These are phyloP conservation scores for Indicator indicator DNA, from an alignment of 2,113 vertebrate species.

Conservation along the genomic window DNA sequence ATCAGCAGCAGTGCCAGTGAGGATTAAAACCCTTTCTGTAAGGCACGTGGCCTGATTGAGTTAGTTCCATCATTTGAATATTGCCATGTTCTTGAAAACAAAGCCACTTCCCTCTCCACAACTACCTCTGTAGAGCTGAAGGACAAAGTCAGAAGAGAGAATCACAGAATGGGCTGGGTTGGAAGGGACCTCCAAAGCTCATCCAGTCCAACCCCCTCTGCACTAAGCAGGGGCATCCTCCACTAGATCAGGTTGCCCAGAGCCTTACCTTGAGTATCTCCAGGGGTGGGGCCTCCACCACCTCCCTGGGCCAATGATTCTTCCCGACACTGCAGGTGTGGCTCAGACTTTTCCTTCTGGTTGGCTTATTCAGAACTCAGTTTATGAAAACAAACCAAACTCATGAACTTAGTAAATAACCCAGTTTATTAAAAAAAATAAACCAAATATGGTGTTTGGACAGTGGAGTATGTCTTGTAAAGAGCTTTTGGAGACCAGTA, in stretches of 20 bases:
- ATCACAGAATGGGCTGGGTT: too few relatives aligned
- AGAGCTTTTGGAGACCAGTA: not conserved
- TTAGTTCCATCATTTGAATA: constrained; percentile 67
- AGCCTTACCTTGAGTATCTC: too few relatives aligned
- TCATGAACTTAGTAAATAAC: not conserved
- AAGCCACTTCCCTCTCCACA: not conserved
- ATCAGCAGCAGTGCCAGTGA: constrained; percentile 72
- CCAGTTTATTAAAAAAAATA: not conserved
- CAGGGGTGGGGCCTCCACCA: too few relatives aligned
- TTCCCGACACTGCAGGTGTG: not conserved
- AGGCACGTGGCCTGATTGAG: constrained; percentile 71
- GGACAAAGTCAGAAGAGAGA: not conserved
- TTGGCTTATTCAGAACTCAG: not conserved
- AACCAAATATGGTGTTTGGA: not conserved
- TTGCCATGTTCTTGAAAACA: constrained; percentile 38
- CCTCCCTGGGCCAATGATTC: not conserved
- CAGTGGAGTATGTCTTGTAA: not conserved
- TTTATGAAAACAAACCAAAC: not conserved
- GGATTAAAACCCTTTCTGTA: constrained; percentile 71
- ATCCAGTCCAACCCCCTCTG: too few relatives aligned
- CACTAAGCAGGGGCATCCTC: too few relatives aligned
- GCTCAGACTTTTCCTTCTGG: not conserved
- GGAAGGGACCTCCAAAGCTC: too few relatives aligned
- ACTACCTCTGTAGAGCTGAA: not conserved
- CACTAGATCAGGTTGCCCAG: too few relatives aligned